Base-by-base conservation (phyloP, 2,113 vertebrate genomes). In the Chaenogobius annularis region DNA sequence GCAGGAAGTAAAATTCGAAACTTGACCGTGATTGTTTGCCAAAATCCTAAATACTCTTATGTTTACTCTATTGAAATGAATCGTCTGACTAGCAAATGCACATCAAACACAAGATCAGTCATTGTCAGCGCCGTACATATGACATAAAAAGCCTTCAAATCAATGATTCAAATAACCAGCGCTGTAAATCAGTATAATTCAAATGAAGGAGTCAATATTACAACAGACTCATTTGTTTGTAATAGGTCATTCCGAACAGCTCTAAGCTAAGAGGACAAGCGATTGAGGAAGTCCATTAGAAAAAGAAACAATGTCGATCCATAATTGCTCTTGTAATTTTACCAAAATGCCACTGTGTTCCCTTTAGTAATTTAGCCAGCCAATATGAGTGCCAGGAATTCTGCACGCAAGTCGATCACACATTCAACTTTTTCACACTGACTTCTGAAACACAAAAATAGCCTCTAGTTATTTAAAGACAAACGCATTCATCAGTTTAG, bases 311-410 rank as follows among this genome's bases (percentile, higher is more conserved):
- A 52, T 64, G 74, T 77, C 74, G 76, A 84, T 84, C 74, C 66
- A 35, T 61, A 35, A 89, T 85, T 83, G 73, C 73, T 74, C 66
- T 70, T 85, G 78, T 84, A 78, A 82, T 87, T 83, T 79, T 77
- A 77, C 76, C 77, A 78, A 84, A n/a, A 88, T 83, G 74, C 50
- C 77, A 77, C 78, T 82, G 77, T 75, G 50, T 73, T 85, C 76
- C 72, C 72, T 75, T 80, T 69, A 74, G 77, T 78, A 66, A 78
- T 79, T 79, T 75, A 35, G 14, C 22, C 58, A 77, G 73, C 56
- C 77, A 76, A 77, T 76, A 79, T 73, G 54, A 72, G 73, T 74
- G 76, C 67, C 74, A 75, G 77, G 22, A 84, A 87, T 82, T 69
- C 26, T 70, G 78, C 75, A 40, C 19, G 43, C 63, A 76, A 78